Base-by-base conservation (phyloP, 64 coral and sea anemone genomes). In the Cladopsammia gracilis region DNA sequence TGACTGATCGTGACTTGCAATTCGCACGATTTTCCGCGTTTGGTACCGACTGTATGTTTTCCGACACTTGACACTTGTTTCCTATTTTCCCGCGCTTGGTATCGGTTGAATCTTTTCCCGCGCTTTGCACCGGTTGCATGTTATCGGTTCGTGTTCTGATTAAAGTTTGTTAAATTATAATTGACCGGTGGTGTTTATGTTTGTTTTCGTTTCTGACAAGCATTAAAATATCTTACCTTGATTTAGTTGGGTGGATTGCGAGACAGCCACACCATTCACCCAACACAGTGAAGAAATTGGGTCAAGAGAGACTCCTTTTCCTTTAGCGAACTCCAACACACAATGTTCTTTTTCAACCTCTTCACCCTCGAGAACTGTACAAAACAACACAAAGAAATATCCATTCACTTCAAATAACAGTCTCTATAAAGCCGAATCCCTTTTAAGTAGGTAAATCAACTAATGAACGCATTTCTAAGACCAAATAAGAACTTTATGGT, bases 301-400 rank as follows among this genome's bases (percentile, higher is more conserved):
- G 7, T 96, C 82, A 1, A 98, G 69, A 4, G 86, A 81, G 12
- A 98, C 97, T 53, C n/a, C 48, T 53, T 86, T 90, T 54, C 87
- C 89, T 82, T 93, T 95, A 0, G 87, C 71, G 64, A 90, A 96
- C 44, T 93, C 94, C 47, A 98, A 75, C 6, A 96, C 44, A 53
- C 97, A 98, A 49, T 98, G 97, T 52, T 98, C 89, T 34, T 96
- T 93, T 34, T 89, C 79, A 15, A 98, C 79, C 12, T 90, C 94
- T 70, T 98, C 94, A 24, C 94, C 94, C 11, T 96, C 90, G 68
- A 98, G 75, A 25, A 98, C 97, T 98, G 61, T 10, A 86, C 11
- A 68, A 4, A 24, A 64, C 25, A 20, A 25, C 0, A 72, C 4
- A 13, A 7, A 54, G 9, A 58, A 3, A 6, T 5, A 11, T 10